These are phyloP conservation scores for Plestiodon gilberti DNA, from an alignment of 2,113 vertebrate species.

Conservation along the genomic window DNA sequence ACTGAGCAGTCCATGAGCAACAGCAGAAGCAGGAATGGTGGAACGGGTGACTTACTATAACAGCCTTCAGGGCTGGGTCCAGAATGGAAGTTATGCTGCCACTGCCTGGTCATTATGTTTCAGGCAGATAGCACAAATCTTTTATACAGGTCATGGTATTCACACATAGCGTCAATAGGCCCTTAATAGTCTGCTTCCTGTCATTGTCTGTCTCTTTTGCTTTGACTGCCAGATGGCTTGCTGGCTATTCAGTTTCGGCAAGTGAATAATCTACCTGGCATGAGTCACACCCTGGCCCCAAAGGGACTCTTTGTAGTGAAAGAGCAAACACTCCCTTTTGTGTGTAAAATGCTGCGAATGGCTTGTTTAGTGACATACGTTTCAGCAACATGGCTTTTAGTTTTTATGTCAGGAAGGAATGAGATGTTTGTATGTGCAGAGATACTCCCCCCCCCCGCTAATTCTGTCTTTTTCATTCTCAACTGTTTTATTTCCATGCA, in stretches of 20 bases:
- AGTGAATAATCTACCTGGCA: constrained; percentile 61
- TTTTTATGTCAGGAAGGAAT: constrained; percentile 52
- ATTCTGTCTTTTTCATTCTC: constrained; percentile 64
- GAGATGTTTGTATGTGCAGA: constrained; percentile 54
- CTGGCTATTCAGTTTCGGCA: constrained; percentile 47
- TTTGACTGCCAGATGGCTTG: constrained; percentile 41
- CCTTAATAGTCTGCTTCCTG: constrained; percentile 40
- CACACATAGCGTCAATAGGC: constrained; percentile 4
- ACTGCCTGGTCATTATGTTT: neutral
- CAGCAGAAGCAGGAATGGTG: no score
- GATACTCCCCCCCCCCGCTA: constrained; percentile 61
- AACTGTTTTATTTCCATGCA: constrained; percentile 43
- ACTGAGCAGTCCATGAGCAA: no score
- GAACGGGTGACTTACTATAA: no score
- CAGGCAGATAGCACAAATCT: neutral
- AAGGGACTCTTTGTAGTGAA: constrained; percentile 43
- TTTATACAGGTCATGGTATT: neutral
- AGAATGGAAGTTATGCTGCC: neutral
- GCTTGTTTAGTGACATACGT: constrained; percentile 63
- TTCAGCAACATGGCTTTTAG: constrained; percentile 57
- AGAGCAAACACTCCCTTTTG: constrained; percentile 40
- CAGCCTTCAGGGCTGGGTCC: neutral
- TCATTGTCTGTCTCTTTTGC: constrained; percentile 47
- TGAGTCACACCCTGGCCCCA: constrained; percentile 33
- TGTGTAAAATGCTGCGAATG: constrained; percentile 55